Conservation (phyloP, 2,888 invertebrate genomes). For the Creontiades dilutus region DNA sequence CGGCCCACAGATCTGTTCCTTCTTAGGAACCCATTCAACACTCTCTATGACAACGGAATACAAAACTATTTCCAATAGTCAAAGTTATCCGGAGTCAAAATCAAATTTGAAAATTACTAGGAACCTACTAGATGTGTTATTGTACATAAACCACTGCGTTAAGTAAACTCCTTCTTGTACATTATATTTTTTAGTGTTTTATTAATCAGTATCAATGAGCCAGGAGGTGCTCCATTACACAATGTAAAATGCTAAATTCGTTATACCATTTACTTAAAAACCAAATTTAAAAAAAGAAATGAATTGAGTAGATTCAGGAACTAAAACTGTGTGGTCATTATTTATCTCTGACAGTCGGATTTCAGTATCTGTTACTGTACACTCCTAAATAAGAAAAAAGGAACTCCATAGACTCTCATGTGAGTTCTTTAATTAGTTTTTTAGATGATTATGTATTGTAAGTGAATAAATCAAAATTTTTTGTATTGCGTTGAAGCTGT, state of each 20-base stretch:
- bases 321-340: too few relatives aligned
- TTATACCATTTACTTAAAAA: too few relatives aligned
- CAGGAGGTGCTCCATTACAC: not conserved
- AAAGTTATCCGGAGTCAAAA: not conserved
- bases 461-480: conserved; percentile 14
- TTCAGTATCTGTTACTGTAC: too few relatives aligned
- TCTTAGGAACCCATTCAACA: conserved; percentile 84
- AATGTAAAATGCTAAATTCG: not conserved
- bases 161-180: not conserved
- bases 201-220: too few relatives aligned
- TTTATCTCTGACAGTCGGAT: too few relatives aligned
- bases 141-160: not conserved
- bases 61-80: conserved; percentile 82
- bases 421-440: too few relatives aligned
- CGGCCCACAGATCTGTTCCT: conserved; percentile 85
- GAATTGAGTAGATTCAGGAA: too few relatives aligned
- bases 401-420: too few relatives aligned
- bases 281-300: too few relatives aligned
- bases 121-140: not conserved
- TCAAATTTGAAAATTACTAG: not conserved
- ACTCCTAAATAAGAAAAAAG: too few relatives aligned
- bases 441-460: not conserved
- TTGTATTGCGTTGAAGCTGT: not conserved
- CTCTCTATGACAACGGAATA: conserved; percentile 84
- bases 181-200: not conserved